Evolutionary conservation across 2,797 vertebrate genomes (phyloP).

Genomic region (Cossypha heuglini): DNA sequence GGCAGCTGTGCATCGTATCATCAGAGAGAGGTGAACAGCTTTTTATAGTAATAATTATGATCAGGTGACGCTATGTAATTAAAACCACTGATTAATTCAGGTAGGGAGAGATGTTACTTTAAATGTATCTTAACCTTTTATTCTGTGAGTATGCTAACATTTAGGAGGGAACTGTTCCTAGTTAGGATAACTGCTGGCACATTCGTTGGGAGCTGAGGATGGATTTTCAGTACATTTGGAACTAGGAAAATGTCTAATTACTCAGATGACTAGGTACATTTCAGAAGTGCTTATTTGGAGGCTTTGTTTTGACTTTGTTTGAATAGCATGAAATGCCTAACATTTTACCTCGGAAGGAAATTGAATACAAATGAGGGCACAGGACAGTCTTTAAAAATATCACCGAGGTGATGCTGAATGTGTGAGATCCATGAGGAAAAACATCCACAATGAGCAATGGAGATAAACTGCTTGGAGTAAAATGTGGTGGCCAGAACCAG

Average conservation of each 20-base stretch:
- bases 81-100: background rate
- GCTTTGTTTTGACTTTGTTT: constrained; percentile 41
- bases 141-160: background rate
- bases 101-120: background rate
- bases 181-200: background rate
- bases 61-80: background rate
- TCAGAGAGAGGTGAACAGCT: background rate
- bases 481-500: background rate
- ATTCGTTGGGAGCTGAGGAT: background rate
- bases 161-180: background rate
- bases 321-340: background rate
- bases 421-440: background rate
- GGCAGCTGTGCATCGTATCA: rapidly evolving
- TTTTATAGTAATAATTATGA: background rate
- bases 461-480: background rate
- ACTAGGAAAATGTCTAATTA: constrained; percentile 34
- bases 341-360: background rate
- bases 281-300: constrained; percentile 16
- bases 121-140: background rate
- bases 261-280: constrained; percentile 20
- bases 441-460: background rate
- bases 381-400: background rate
- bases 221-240: background rate
- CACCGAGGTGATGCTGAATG: background rate
- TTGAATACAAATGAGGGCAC: background rate